A percentile compares a stretch with the other conserved stretches of the same genome.
Evolutionary conservation across 2,797 vertebrate species (phyloP).

Genomic region (Gastrophryne carolinensis): DNA sequence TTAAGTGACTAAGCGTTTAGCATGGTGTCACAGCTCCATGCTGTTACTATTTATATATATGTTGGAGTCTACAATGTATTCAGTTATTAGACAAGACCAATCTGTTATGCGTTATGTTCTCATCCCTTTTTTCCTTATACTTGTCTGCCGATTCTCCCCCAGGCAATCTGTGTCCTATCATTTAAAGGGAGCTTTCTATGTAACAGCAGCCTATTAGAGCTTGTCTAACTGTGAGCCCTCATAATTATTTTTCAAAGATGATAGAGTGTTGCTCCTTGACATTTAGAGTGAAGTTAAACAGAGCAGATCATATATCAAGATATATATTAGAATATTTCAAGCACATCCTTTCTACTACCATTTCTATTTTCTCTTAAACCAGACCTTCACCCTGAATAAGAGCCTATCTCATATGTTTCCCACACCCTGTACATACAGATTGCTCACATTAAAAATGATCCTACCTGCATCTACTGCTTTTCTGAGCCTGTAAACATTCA

Average conservation of each 20-base stretch:
- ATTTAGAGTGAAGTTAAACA: conserved; percentile 28
- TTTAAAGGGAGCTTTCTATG: conserved; percentile 24
- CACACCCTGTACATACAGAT: too few species aligned
- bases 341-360: too few species aligned
- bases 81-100: conserved; percentile 6
- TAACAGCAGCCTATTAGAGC: conserved; percentile 20
- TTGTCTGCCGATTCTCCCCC: conserved; percentile 12
- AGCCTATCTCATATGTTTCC: too few species aligned
- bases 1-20: background rate
- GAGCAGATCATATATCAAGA: background rate
- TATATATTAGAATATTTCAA: too few species aligned
- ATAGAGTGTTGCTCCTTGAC: background rate
- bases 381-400: too few species aligned
- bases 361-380: too few species aligned
- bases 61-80: conserved; percentile 3
- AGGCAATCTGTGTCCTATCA: conserved; percentile 25
- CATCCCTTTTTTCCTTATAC: conserved; percentile 14
- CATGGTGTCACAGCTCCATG: background rate
- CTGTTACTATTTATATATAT: background rate
- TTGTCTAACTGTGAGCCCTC: background rate
- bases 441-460: too few species aligned
- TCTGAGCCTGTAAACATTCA: too few species aligned
- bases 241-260: conserved; percentile 24
- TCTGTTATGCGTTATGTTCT: conserved; percentile 28
- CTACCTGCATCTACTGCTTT: too few species aligned